A percentile compares a stretch with the other conserved stretches of the same genome.
Conservation (phyloP, 1,140 invertebrate species). For the Drepana arcuata region DNA sequence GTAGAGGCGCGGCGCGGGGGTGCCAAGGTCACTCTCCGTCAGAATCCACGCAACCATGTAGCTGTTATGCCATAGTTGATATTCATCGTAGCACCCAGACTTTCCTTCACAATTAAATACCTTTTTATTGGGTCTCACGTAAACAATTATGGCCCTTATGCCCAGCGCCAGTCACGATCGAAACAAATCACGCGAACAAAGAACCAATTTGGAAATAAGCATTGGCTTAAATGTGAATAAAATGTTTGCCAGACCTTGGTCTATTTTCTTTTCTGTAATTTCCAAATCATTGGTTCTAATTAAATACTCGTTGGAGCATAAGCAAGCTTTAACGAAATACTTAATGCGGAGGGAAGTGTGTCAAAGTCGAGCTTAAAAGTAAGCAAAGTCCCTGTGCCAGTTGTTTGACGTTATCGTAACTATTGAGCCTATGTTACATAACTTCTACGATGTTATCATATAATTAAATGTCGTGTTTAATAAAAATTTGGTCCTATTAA, state of each 20-base stretch:
- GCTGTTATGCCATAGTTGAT: conserved; percentile 29
- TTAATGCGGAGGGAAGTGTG: conserved; percentile 12
- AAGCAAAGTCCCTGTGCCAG: no score
- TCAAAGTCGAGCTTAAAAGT: no score
- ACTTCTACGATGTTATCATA: no score
- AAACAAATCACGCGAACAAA: conserved; percentile 36
- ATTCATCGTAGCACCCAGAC: conserved; percentile 37
- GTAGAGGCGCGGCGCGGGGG: conserved; percentile 24
- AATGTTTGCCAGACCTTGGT: conserved; percentile 36
- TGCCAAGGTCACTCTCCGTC: conserved; percentile 56
- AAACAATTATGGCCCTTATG: conserved; percentile 40
- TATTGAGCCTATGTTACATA: no score
- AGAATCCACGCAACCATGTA: conserved; percentile 53
- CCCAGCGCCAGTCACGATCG: conserved; percentile 24
- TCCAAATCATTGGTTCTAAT: no score
- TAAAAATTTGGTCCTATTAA: no score
- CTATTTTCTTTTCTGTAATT: conserved; percentile 21
- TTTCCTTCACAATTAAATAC: conserved; percentile 34
- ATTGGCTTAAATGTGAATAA: conserved; percentile 40
- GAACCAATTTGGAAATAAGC: conserved; percentile 39
- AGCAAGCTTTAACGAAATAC: background rate
- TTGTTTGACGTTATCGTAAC: no score
- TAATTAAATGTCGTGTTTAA: no score
- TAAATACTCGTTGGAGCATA: conserved; percentile 8
- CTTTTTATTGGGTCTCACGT: conserved; percentile 39